Conservation (phyloP, 2,888 invertebrate species). For the Plebejus argus region DNA sequence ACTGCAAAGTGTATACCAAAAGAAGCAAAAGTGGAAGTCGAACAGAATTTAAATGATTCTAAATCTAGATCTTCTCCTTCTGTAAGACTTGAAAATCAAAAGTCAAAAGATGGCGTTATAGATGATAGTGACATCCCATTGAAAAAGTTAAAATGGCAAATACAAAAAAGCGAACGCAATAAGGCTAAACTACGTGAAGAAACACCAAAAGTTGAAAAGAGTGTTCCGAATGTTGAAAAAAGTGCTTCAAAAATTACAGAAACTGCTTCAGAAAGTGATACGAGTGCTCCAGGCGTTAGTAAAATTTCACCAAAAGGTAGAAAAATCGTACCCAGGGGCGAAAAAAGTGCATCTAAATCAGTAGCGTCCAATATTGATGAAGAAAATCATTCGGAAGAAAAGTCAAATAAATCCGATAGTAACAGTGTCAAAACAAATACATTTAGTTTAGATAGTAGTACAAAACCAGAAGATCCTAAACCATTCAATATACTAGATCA, state of each 20-base stretch:
- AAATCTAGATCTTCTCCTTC: neutral
- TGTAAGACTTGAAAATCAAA: neutral
- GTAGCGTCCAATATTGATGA: neutral
- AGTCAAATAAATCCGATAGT: slow-evolving; percentile 23
- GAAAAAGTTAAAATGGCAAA: slow-evolving; percentile 17
- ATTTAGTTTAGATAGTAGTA: slow-evolving; percentile 37
- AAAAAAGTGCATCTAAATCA: slow-evolving; percentile 4
- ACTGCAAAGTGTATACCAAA: neutral
- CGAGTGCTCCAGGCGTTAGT: neutral
- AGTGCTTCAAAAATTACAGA: neutral
- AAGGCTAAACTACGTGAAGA: neutral
- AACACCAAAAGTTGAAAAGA: slow-evolving; percentile 11
- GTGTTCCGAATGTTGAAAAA: neutral
- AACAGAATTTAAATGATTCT: slow-evolving; percentile 7
- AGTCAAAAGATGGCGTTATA: slow-evolving; percentile 10
- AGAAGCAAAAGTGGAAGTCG: slow-evolving; percentile 14
- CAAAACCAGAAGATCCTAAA: slow-evolving; percentile 33
- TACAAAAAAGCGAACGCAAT: neutral
- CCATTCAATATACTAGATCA: slow-evolving; percentile 71
- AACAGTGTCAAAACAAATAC: slow-evolving; percentile 40
- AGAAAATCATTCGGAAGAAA: neutral
- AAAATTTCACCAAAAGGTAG: neutral
- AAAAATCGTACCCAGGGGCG: neutral
- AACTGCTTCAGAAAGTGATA: neutral
- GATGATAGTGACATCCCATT: slow-evolving; percentile 30